These are phyloP conservation scores for Pardosa pseudoannulata DNA, from an alignment of 2,888 invertebrate species.

Conservation along the genomic window DNA sequence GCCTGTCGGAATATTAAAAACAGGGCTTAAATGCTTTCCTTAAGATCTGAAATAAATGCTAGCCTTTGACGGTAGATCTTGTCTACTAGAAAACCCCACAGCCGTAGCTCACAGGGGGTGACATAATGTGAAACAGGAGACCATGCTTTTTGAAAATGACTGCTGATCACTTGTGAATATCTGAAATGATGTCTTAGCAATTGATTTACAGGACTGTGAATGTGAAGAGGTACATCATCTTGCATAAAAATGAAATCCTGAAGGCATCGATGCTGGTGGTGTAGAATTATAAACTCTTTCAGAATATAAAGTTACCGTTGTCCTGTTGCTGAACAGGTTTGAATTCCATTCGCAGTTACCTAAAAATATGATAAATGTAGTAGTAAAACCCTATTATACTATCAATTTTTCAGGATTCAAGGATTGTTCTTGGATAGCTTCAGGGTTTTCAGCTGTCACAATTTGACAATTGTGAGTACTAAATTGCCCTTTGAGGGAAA, in stretches of 20 bases:
- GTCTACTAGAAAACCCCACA: slow-evolving; percentile 21
- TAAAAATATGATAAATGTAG: slow-evolving; percentile 6
- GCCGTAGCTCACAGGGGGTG: neutral
- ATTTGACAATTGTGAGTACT: slow-evolving; percentile 27
- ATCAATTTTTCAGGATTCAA: slow-evolving; percentile 25
- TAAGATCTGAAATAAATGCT: too few relatives aligned
- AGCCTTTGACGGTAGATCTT: too few relatives aligned
- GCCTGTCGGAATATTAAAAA: slow-evolving; percentile 19
- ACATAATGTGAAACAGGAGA: slow-evolving; percentile 2
- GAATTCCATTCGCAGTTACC: slow-evolving; percentile 23
- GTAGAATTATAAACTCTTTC: neutral
- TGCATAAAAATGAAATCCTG: slow-evolving; percentile 35
- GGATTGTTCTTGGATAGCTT: slow-evolving; percentile 5
- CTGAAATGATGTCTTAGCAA: slow-evolving; percentile 16
- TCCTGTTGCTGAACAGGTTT: slow-evolving; percentile 20
- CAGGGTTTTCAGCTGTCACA: slow-evolving; percentile 18
- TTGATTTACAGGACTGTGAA: slow-evolving; percentile 27
- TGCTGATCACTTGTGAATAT: neutral
- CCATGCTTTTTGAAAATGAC: slow-evolving; percentile 13
- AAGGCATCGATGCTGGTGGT: slow-evolving; percentile 3
- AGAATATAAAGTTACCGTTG: slow-evolving; percentile 28
- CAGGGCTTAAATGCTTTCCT: neutral
- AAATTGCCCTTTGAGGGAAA: slow-evolving; percentile 15
- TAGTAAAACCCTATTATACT: slow-evolving; percentile 3
- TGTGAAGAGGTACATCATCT: slow-evolving; percentile 2